These are phyloP conservation scores for Synergus laeviventris DNA, from an alignment of 2,888 invertebrate genomes.

Conservation along the genomic window DNA sequence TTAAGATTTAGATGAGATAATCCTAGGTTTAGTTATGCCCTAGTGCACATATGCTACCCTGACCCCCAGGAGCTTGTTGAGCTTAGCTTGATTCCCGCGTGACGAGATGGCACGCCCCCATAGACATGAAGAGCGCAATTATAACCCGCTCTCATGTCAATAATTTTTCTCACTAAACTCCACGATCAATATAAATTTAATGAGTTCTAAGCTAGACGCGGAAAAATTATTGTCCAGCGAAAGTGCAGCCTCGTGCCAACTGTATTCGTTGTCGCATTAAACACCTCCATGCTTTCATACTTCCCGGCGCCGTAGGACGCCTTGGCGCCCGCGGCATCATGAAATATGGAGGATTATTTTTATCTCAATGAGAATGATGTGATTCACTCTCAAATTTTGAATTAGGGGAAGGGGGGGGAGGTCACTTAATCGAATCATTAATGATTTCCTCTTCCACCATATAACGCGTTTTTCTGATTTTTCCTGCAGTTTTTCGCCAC, in stretches of 20 bases:
- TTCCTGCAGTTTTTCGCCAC: no score
- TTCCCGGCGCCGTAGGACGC: constrained; percentile 66
- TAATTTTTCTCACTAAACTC: constrained; percentile 17
- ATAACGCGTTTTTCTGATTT: no score
- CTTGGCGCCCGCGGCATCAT: constrained; percentile 70
- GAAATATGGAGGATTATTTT: constrained; percentile 59
- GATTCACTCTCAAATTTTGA: neutral
- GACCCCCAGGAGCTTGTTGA: constrained; percentile 65
- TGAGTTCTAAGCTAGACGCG: constrained; percentile 36
- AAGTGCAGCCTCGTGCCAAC: constrained; percentile 20
- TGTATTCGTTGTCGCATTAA: constrained; percentile 11
- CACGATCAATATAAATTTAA: constrained; percentile 22
- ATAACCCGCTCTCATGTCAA: constrained; percentile 21
- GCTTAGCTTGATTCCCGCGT: constrained; percentile 71
- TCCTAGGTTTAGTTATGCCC: constrained; percentile 64
- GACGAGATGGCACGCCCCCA: constrained; percentile 64
- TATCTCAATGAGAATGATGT: neutral
- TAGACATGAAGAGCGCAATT: constrained; percentile 45
- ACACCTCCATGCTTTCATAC: constrained; percentile 61
- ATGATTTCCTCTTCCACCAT: no score
- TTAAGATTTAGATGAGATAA: constrained; percentile 65
- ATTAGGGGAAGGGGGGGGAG: no score
- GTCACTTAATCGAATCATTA: no score
- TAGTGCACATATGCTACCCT: constrained; percentile 66
- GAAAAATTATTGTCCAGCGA: constrained; percentile 44